Evolutionary conservation across 2,888 invertebrate species (phyloP).

Genomic region (Graphium colonna): DNA sequence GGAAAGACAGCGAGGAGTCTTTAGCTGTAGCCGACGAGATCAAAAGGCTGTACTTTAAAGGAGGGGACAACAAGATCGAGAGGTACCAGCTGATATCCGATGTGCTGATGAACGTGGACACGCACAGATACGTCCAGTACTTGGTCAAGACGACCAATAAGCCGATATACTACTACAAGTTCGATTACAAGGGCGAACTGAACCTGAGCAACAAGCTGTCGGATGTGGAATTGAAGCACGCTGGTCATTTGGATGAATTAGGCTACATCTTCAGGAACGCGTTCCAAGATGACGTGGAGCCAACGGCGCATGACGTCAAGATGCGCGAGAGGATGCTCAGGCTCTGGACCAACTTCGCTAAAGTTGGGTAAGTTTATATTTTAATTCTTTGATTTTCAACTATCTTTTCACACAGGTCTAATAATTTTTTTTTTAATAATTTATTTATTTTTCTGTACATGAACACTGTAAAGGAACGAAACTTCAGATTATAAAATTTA

Average conservation of each 20-base stretch:
- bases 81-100: slow-evolving; percentile 59
- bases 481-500: too few species aligned
- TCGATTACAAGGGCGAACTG: slow-evolving; percentile 63
- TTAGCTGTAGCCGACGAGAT: slow-evolving; percentile 50
- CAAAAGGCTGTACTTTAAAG: slow-evolving; percentile 56
- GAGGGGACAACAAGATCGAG: slow-evolving; percentile 46
- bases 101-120: slow-evolving; percentile 46
- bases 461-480: too few species aligned
- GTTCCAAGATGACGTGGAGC: slow-evolving; percentile 48
- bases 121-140: slow-evolving; percentile 58
- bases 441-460: too few species aligned
- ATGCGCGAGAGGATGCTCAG: slow-evolving; percentile 64
- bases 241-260: slow-evolving; percentile 61
- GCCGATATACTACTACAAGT: slow-evolving; percentile 64
- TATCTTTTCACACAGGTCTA: too few species aligned
- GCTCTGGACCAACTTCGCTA: slow-evolving; percentile 73
- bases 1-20: slow-evolving; percentile 49
- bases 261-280: slow-evolving; percentile 64
- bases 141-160: slow-evolving; percentile 54
- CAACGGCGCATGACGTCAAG: slow-evolving; percentile 55
- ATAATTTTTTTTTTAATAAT: not conserved
- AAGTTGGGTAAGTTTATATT: slow-evolving; percentile 58
- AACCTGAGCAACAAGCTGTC: slow-evolving; percentile 45
- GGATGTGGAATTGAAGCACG: slow-evolving; percentile 39
- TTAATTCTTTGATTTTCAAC: too few species aligned